phyloP scores from a whole-genome alignment of 2,797 vertebrate genomes.

The Falco cherrug region DNA sequence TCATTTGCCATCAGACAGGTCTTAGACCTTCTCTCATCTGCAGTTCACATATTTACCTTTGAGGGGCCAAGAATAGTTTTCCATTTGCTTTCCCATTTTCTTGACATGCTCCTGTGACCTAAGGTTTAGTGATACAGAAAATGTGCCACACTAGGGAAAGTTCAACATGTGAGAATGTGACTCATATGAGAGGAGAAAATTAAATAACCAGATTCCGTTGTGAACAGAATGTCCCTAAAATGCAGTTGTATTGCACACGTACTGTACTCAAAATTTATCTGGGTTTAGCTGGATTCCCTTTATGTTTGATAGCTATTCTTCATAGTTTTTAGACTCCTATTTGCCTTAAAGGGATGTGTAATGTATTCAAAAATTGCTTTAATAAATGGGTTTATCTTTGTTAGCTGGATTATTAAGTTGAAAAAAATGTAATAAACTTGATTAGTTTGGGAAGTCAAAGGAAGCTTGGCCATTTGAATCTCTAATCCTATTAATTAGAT shows the following conservation, averaged over 20 bases:
- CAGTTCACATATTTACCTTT: neutral
- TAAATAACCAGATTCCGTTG: neutral
- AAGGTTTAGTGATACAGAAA: neutral
- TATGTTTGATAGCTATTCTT: neutral
- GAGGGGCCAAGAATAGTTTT: neutral
- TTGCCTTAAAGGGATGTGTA: constrained; percentile 15
- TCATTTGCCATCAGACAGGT: neutral
- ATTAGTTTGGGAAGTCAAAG: constrained; percentile 40
- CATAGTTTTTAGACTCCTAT: neutral
- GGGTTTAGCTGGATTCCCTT: neutral
- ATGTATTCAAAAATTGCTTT: constrained; percentile 40
- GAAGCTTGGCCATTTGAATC: constrained; percentile 28
- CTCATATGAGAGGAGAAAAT: neutral
- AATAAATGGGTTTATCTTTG: constrained; percentile 48
- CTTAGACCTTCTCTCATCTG: neutral
- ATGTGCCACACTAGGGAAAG: neutral
- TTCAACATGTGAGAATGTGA: neutral
- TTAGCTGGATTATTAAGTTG: constrained; percentile 52
- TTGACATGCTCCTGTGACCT: neutral
- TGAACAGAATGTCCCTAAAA: neutral
- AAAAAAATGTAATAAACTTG: constrained; percentile 56
- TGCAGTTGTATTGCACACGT: neutral
- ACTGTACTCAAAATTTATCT: neutral
- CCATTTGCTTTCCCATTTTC: neutral
- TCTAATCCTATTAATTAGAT: constrained; percentile 61